Base-by-base conservation (phyloP, 2,888 invertebrate species). In the Pristionchus mayeri region DNA sequence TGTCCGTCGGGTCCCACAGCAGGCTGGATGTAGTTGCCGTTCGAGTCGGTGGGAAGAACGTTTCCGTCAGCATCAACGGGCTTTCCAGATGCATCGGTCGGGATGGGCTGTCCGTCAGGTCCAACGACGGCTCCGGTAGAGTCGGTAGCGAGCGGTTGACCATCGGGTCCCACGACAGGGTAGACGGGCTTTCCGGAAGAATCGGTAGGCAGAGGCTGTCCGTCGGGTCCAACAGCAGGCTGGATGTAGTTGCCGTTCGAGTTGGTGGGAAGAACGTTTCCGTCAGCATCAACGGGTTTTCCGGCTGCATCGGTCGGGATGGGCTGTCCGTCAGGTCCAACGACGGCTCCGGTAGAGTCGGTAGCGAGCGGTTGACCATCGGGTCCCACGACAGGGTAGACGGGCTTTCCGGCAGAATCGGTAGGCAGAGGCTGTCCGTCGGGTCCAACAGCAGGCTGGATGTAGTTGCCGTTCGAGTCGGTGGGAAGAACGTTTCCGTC, bases 231-330 rank as follows among this genome's bases (percentile, higher is more conserved):
- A 21, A 88, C 85, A 76, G 57, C 86, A 67, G 86, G 86, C 37
- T 87, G 88, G 24, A 89, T 81, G 78, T 84, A 86, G 48, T 86
- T 83, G 21, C 87, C 88, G 2, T 40, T 27, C 21, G 48, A 37
- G 52, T 89, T 88, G 18, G 89, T 89, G n/a, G 89, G 89, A 44
- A 89, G 86, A 16, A 85, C 75, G 21, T 82, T 85, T 60, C 87
- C 87, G 37, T 87, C 87, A 54, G 86, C 81, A 9, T 57, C 82
- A 16, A 88, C 34, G 24, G 86, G 84, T 27, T 50, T 87, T 85
- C 89, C 89, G 78, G 86, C 54, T 21, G 85, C 88, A 84, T 88
- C 89, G 3, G 86, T 87, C 54, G 87, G 87, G 24, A 89, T 82
- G 21, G 80, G 81, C 44, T 82, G 52, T 63, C 87, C 87, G 78